Conservation (phyloP, 2,797 vertebrate genomes). For the Podarcis siculus region DNA sequence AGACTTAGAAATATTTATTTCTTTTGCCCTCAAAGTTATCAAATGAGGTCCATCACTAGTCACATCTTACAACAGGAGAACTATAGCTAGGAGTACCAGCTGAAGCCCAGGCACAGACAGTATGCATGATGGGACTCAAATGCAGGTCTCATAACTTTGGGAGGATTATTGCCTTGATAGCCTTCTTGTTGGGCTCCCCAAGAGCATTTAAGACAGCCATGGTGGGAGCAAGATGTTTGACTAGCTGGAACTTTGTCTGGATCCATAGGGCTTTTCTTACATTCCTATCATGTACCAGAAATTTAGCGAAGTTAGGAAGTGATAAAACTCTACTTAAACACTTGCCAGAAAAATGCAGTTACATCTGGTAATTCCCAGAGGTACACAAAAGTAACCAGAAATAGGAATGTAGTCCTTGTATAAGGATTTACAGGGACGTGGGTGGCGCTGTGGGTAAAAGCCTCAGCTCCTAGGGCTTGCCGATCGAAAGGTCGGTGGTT, state of each 20-base stretch:
- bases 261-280: background rate
- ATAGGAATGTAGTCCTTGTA: background rate
- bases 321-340: background rate
- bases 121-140: background rate
- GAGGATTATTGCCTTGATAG: background rate
- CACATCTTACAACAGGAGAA: background rate
- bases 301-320: background rate
- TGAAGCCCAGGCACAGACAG: background rate
- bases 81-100: background rate
- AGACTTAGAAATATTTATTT: background rate
- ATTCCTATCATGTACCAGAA: background rate
- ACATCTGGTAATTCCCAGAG: background rate
- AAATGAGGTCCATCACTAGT: background rate
- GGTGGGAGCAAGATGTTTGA: background rate
- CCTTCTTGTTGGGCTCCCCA: background rate
- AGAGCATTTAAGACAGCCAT: background rate
- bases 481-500: no score
- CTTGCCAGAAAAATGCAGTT: background rate
- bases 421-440: background rate
- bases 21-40: background rate
- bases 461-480: no score
- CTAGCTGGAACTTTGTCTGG: background rate
- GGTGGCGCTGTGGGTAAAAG: no score
- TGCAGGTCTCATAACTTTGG: background rate
- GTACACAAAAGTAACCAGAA: background rate